These are phyloP conservation scores for Pedionomus torquatus DNA, from an alignment of 2,113 vertebrate species.

Conservation along the genomic window DNA sequence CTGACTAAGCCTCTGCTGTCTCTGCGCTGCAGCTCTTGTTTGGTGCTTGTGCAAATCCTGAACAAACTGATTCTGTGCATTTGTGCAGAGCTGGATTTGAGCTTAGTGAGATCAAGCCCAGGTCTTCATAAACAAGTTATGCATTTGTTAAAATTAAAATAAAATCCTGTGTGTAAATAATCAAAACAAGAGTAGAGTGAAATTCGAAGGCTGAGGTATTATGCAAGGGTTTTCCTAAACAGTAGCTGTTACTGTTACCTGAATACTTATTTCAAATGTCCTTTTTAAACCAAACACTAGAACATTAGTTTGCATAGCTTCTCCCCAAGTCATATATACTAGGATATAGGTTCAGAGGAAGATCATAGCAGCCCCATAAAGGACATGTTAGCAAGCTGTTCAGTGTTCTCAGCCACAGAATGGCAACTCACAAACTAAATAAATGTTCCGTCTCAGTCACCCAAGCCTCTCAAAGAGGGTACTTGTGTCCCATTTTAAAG, in stretches of 20 bases:
- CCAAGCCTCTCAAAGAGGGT: neutral
- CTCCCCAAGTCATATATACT: neutral
- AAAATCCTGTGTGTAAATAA: neutral
- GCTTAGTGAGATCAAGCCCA: neutral
- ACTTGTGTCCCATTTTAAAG: neutral
- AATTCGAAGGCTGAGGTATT: neutral
- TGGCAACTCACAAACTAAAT: neutral
- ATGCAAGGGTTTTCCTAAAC: neutral
- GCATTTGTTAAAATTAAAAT: neutral
- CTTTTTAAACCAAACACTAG: neutral
- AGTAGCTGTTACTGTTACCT: neutral
- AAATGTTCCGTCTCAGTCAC: neutral
- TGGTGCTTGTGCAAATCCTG: neutral
- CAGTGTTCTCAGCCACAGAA: neutral
- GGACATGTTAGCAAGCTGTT: neutral
- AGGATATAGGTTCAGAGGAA: neutral
- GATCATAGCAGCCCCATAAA: neutral
- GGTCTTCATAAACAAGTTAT: neutral
- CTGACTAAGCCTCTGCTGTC: neutral
- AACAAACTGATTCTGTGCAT: neutral
- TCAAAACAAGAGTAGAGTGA: neutral
- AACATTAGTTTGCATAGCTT: neutral
- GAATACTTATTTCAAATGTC: neutral
- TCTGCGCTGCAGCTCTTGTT: neutral
- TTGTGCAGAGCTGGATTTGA: neutral